Conservation (phyloP, 2,797 vertebrate genomes). For the Myripristis jacobus region DNA sequence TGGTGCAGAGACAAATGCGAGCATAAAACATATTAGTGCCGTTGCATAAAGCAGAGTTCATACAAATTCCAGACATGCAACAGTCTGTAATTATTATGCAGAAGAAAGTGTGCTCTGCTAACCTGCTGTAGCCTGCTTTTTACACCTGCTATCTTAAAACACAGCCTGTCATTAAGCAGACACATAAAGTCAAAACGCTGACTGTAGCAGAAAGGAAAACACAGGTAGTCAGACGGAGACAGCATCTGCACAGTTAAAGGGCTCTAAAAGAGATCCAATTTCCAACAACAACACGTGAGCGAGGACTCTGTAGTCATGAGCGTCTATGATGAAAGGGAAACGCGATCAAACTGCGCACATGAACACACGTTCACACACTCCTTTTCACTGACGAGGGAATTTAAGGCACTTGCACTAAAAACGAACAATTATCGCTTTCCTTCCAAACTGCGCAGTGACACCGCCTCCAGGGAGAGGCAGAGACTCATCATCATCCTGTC, state of each 20-base stretch:
- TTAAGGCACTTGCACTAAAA: slow-evolving; percentile 1
- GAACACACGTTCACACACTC: neutral
- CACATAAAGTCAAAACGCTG: slow-evolving; percentile 57
- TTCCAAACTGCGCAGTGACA: neutral
- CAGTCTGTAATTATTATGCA: slow-evolving; percentile 49
- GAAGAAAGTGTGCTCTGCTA: slow-evolving; percentile 39
- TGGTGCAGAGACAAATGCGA: slow-evolving; percentile 17
- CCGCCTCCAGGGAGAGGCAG: slow-evolving; percentile 24
- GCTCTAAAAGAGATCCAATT: slow-evolving; percentile 25
- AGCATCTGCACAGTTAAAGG: slow-evolving; percentile 40
- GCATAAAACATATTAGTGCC: slow-evolving; percentile 18
- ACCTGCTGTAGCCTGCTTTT: slow-evolving; percentile 57
- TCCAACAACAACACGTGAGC: slow-evolving; percentile 17
- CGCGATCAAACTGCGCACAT: slow-evolving; percentile 10
- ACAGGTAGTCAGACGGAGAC: slow-evolving; percentile 44
- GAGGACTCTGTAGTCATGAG: slow-evolving; percentile 12
- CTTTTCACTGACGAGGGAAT: neutral
- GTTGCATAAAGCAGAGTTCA: slow-evolving; percentile 11
- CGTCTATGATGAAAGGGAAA: slow-evolving; percentile 9
- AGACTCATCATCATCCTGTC: slow-evolving; percentile 6
- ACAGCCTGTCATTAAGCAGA: slow-evolving; percentile 69
- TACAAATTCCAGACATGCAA: slow-evolving; percentile 43
- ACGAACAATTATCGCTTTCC: neutral
- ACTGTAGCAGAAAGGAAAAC: slow-evolving; percentile 64
- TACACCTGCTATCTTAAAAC: slow-evolving; percentile 58